Evolutionary conservation across 2,888 invertebrate genomes (phyloP), one percentile per base, ranked within the genome.

Genomic region (Lithophane ornitopus): DNA sequence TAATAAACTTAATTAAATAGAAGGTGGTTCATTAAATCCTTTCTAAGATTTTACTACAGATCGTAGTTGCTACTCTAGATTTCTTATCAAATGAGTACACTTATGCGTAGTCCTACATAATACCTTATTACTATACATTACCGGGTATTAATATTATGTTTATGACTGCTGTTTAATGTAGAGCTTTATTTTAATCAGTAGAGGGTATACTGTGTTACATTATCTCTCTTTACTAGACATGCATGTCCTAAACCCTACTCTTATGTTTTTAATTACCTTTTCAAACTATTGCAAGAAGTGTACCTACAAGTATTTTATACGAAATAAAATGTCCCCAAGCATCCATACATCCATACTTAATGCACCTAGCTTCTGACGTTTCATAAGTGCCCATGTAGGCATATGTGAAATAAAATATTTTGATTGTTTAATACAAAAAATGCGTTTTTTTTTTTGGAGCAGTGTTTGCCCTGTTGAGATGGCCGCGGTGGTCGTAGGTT

Each of bases 81-180:
- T 69, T 26, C 59, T 81, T 75, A 75, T 80, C 79, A 81, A 80
- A 75, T 70, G 54, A 69, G 59, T 49, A 59, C 69, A 70, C 8
- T 39, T 28, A 28, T 76, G 19, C 19, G 26, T 39, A 68, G 7
- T 39, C 67, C 16, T 26, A 62, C 46, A 34, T 49, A 61, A 72
- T 34, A 66, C 49, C 34, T n/a, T n/a, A 41, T 63, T 52, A 44
- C 34, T 39, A 26, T 54, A 49, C 16, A 19, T 65, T 59, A 56
- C 54, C 39, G 22, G 19, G 67, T 61, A 66, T 65, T 16, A 61
- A 73, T 19, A 19, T 49, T 49, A 41, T 58, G 39, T 73, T 62
- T 67, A 62, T 34, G n/a, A 70, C 16, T 49, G 52, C 44, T 52
- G 52, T 78, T 39, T 77, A 34, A 77, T 58, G 49, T 59, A 28